phyloP scores from a whole-genome alignment of 2,797 vertebrate species.

The Forpus xanthops region DNA sequence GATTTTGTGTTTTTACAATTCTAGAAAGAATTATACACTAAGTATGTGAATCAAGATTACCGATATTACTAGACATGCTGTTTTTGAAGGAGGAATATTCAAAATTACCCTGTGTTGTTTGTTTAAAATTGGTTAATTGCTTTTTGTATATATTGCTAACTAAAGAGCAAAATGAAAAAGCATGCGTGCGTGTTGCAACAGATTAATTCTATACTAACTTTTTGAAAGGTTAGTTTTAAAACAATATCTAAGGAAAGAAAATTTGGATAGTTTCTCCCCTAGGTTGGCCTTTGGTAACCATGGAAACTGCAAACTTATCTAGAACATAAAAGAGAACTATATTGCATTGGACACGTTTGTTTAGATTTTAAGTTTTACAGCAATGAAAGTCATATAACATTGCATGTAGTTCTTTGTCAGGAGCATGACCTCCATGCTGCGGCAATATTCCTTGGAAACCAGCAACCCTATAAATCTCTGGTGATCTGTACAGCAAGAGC shows the following conservation, averaged over 20 bases:
- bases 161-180: background rate
- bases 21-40: background rate
- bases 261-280: background rate
- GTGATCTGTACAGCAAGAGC: background rate
- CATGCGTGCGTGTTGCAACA: fast-evolving
- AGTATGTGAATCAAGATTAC: background rate
- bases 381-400: background rate
- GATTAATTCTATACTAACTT: background rate
- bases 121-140: background rate
- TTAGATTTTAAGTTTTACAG: conserved; percentile 33
- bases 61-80: background rate
- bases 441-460: background rate
- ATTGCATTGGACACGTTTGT: conserved; percentile 19
- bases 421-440: background rate
- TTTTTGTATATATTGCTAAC: background rate
- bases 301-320: conserved; percentile 31
- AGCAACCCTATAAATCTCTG: conserved; percentile 21
- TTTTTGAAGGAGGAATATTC: background rate
- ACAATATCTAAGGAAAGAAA: background rate
- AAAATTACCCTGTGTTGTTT: background rate
- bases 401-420: background rate
- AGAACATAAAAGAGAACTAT: conserved; percentile 14
- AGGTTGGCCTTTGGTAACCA: conserved; percentile 13
- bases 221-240: background rate
- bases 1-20: background rate